phyloP scores from a whole-genome alignment of 2,113 vertebrate species.

The Atractosteus spatula region DNA sequence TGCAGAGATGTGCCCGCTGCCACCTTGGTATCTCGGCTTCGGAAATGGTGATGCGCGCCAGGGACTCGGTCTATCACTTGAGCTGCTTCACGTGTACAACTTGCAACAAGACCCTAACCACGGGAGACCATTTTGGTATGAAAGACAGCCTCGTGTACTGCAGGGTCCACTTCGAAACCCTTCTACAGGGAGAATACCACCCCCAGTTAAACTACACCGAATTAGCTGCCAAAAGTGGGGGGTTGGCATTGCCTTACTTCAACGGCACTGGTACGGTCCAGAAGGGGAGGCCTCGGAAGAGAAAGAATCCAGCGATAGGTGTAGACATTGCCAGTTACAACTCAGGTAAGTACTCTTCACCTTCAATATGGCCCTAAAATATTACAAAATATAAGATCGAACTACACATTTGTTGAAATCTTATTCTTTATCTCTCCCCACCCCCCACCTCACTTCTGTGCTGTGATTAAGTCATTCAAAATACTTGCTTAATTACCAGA shows the following conservation, averaged over 20 bases:
- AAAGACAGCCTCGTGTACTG: conserved; percentile 98
- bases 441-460: no score
- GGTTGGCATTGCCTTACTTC: conserved; percentile 87
- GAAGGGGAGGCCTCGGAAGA: conserved; percentile 94
- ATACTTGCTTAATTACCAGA: no score
- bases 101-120: conserved; percentile 96
- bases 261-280: conserved; percentile 91
- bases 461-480: no score
- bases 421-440: no score
- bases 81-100: conserved; percentile 98
- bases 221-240: conserved; percentile 89
- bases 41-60: conserved; percentile 98
- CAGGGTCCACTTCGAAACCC: conserved; percentile 91
- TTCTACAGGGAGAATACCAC: conserved; percentile 90
- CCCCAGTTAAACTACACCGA: conserved; percentile 93
- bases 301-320: conserved; percentile 93
- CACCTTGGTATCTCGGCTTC: conserved; percentile 98
- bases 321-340: conserved; percentile 92
- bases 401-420: no score
- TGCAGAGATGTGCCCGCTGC: conserved; percentile 99
- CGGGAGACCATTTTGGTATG: conserved; percentile 98
- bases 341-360: conserved; percentile 75
- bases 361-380: no score
- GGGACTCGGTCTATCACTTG: conserved; percentile 97
- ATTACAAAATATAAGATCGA: no score